phyloP scores from a whole-genome alignment of 2,888 invertebrate species.

The Stenichneumon culpator region DNA sequence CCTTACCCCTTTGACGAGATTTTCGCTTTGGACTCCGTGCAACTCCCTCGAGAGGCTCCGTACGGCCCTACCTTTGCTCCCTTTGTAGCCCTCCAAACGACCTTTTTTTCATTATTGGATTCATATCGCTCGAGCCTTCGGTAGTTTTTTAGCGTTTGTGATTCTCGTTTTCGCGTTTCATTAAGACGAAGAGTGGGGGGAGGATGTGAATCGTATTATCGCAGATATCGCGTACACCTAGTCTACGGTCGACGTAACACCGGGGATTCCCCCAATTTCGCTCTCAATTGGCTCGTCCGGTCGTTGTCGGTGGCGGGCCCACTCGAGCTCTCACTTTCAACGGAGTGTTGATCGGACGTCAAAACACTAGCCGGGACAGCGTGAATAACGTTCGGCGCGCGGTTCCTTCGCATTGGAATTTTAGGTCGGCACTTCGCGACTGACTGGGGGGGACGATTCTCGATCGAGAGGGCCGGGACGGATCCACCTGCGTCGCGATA shows the following conservation, averaged over 20 bases:
- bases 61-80: constrained; percentile 30
- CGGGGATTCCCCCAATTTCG: constrained; percentile 64
- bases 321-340: constrained; percentile 62
- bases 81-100: constrained; percentile 31
- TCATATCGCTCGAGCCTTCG: constrained; percentile 72
- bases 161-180: not conserved
- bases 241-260: constrained; percentile 16
- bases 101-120: constrained; percentile 74
- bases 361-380: constrained; percentile 68
- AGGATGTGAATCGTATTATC: constrained; percentile 14
- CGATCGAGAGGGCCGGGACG: constrained; percentile 4
- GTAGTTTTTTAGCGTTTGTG: constrained; percentile 23
- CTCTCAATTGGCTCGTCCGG: constrained; percentile 67
- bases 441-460: not conserved
- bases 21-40: constrained; percentile 74
- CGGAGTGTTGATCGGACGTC: constrained; percentile 71
- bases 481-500: constrained; percentile 58
- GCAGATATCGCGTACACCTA: constrained; percentile 14
- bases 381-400: constrained; percentile 27
- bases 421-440: not conserved
- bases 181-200: not conserved
- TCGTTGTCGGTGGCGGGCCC: constrained; percentile 38
- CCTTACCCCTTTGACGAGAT: constrained; percentile 77
- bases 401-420: constrained; percentile 16
- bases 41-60: constrained; percentile 67